Base-by-base conservation (phyloP, 2,888 invertebrate genomes). In the Kryphioiulus occultus region DNA sequence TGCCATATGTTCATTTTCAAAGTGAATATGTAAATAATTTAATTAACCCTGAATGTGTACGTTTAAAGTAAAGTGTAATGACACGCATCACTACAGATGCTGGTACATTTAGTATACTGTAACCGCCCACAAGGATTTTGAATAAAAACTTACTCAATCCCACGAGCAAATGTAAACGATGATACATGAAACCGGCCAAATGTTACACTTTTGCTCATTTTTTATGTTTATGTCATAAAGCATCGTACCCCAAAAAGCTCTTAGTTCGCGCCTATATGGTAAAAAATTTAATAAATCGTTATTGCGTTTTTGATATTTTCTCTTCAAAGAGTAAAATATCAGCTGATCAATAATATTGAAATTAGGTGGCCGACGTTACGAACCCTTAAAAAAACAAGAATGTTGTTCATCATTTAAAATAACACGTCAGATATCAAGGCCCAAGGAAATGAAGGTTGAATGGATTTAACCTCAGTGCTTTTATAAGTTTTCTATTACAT, bases 211-310 rank as follows among this genome's bases (percentile, higher is more conserved):
- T 78, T 78, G 15, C 30, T 30, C 78, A 30, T 30, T 78, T 78
- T 78, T 12, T 30, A 30, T 0, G 22, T 68, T 68, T 68, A 78
- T 78, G 30, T 10, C 78, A 15, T 26, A 68, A 15, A 30, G 3
- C 2, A 30, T 78, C 26, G n/a, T 7, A 53, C 4, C 19, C 17
- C n/a, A n/a, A 26, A 30, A 78, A 26, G 15, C 3, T 15, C 2
- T 30, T 17, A 30, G 68, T 30, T 17, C 26, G 78, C 15, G 78
- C 15, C 15, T 26, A 19, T 15, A n/a, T 53, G 30, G 30, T 26
- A 17, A 78, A 78, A 78, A 78, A 78, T 30, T 30, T 30, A 78
- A 78, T 78, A 78, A 30, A 78, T 78, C 78, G 78, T 78, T 78
- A 78, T 78, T 78, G 78, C 26, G 17, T 78, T 78, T 78, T 78